Evolutionary conservation across 2,113 vertebrate genomes (phyloP).

Genomic region (Oryctolagus cuniculus): mOryCun1.1 NC_091447.1:49988501-49989000

Average conservation of each 20-base stretch:
- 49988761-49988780: background rate
- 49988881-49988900: background rate
- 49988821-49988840: background rate
- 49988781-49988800: background rate
- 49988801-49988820: background rate
- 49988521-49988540: background rate
- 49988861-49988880: background rate
- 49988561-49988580: background rate
- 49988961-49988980: background rate
- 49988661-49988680: constrained; percentile 19
- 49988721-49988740: background rate
- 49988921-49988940: background rate
- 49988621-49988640: background rate
- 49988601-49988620: background rate
- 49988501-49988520: too few species aligned
- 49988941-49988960: background rate
- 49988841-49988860: background rate
- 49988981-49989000: background rate
- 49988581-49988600: background rate
- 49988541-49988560: background rate
- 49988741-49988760: background rate
- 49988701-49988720: background rate
- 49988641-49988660: background rate
- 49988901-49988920: background rate
- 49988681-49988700: background rate